phyloP scores from a whole-genome alignment of 2,113 vertebrate species.

The Anguilla japonica region DNA sequence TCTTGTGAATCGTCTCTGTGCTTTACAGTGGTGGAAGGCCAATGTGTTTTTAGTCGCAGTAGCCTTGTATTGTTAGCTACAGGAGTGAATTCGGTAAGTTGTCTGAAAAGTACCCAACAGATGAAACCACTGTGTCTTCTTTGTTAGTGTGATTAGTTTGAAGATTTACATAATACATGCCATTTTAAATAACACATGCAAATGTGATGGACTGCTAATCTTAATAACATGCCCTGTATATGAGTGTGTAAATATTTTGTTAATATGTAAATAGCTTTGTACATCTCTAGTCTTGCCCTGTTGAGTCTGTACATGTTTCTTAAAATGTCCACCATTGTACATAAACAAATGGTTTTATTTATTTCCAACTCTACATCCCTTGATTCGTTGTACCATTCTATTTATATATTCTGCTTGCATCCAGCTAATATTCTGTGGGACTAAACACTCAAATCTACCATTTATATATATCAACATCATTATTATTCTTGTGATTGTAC shows the following conservation, averaged over 20 bases:
- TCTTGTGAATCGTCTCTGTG: background rate
- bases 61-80: background rate
- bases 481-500: background rate
- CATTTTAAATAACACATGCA: slow-evolving; percentile 7
- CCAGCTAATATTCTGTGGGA: background rate
- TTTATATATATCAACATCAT: background rate
- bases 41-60: background rate
- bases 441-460: background rate
- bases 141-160: background rate
- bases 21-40: background rate
- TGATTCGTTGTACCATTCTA: background rate
- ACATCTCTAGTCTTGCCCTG: slow-evolving; percentile 32
- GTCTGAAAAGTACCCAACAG: background rate
- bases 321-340: slow-evolving; percentile 50
- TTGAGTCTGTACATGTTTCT: slow-evolving; percentile 42
- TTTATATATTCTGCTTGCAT: background rate
- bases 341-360: slow-evolving; percentile 71
- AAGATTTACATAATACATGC: background rate
- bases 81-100: background rate
- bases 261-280: slow-evolving; percentile 48
- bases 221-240: slow-evolving; percentile 21
- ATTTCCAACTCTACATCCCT: slow-evolving; percentile 48
- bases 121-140: background rate
- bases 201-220: slow-evolving; percentile 9
- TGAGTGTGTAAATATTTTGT: slow-evolving; percentile 61